These are phyloP conservation scores for Trididemnum miniatum DNA, from an alignment of 23 tunicate species.

Conservation along the genomic window DNA sequence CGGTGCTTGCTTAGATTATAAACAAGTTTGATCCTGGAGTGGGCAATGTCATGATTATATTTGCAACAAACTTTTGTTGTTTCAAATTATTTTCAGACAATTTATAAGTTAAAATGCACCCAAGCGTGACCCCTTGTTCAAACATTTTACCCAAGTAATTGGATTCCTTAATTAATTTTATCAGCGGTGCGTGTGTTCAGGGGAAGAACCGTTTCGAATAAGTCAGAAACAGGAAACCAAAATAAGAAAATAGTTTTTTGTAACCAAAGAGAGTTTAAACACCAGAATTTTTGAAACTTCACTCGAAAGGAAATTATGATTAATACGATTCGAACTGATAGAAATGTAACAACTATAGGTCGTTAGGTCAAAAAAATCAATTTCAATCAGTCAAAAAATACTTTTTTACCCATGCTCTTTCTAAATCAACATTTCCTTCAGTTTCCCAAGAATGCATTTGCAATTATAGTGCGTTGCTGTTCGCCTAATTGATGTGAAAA, in stretches of 20 bases:
- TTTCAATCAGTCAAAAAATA: no score
- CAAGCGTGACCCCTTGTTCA: not conserved
- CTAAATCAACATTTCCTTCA: no score
- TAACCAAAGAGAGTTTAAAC: not conserved
- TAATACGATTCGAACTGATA: not conserved
- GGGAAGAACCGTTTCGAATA: not conserved
- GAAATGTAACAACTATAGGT: not conserved
- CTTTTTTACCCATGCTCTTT: no score
- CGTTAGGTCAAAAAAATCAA: not conserved
- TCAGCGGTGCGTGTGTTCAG: slow-evolving; percentile 21
- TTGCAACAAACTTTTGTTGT: not conserved
- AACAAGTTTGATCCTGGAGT: not conserved
- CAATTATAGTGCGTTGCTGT: no score
- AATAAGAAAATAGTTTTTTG: not conserved
- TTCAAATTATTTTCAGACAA: not conserved
- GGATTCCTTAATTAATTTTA: slow-evolving; percentile 19
- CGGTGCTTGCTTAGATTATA: not conserved
- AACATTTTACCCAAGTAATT: not conserved
- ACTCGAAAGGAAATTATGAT: not conserved
- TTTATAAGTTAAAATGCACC: not conserved
- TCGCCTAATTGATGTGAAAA: no score
- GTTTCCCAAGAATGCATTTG: no score
- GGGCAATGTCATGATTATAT: not conserved
- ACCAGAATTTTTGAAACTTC: not conserved
- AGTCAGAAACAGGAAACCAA: slow-evolving; percentile 2